These are phyloP conservation scores for Anhinga anhinga DNA, from an alignment of 2,113 vertebrate species.

Conservation along the genomic window DNA sequence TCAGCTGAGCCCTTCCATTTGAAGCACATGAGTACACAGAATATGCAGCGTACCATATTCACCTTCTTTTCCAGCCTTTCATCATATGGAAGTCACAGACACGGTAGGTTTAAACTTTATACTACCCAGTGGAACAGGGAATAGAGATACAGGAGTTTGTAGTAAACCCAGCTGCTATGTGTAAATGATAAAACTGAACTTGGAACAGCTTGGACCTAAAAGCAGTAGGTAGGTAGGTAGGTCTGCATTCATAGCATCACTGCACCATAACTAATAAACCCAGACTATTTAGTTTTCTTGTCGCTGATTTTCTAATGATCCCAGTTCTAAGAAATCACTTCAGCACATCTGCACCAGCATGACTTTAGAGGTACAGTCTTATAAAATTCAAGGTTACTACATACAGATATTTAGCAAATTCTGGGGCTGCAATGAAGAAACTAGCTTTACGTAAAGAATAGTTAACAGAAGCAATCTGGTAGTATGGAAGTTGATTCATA, in stretches of 20 bases:
- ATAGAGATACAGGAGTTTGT: not conserved
- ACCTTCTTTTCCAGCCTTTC: not conserved
- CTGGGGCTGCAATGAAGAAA: not conserved
- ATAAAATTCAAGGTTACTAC: not conserved
- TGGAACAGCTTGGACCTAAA: not conserved
- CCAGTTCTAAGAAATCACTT: not conserved
- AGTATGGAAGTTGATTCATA: not conserved
- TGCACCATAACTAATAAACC: not conserved
- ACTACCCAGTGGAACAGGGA: not conserved
- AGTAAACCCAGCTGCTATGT: not conserved
- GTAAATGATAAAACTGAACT: not conserved
- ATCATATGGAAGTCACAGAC: not conserved
- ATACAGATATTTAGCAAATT: not conserved
- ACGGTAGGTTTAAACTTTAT: not conserved
- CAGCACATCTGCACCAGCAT: fast-evolving
- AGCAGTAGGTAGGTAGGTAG: not conserved
- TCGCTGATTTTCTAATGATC: not conserved
- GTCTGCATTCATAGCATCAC: not conserved
- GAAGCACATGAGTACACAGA: not conserved
- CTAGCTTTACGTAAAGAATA: not conserved
- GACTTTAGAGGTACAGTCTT: not conserved
- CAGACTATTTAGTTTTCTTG: not conserved
- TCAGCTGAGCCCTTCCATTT: not conserved
- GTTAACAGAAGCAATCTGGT: not conserved
- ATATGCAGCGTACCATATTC: not conserved